A percentile compares a stretch with the other conserved stretches of the same genome.
Evolutionary conservation across 1,140 invertebrate genomes (phyloP).

Genomic region (Drosophila pachea): DNA sequence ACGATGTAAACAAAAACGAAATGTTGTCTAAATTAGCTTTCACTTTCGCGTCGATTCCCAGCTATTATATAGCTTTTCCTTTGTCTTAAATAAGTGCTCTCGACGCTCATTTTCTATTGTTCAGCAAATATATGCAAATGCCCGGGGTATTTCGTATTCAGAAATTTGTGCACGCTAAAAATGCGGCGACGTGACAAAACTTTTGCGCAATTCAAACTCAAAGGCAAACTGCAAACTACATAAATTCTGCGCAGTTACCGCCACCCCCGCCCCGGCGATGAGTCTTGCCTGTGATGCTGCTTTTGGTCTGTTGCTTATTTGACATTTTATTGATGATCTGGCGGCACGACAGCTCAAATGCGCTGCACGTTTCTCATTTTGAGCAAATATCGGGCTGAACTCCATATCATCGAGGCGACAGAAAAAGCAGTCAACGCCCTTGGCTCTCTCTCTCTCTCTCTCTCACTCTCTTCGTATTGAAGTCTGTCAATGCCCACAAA

Average conservation of each 20-base stretch:
- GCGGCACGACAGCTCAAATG: slow-evolving; percentile 51
- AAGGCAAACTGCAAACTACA: slow-evolving; percentile 70
- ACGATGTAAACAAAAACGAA: slow-evolving; percentile 16
- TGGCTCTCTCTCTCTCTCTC: slow-evolving; percentile 2
- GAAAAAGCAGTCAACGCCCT: slow-evolving; percentile 36
- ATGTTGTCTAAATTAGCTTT: slow-evolving; percentile 33
- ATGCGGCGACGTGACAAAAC: slow-evolving; percentile 61
- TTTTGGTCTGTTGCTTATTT: slow-evolving; percentile 51
- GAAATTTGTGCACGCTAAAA: slow-evolving; percentile 36
- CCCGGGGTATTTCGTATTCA: slow-evolving; percentile 23
- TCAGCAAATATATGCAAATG: slow-evolving; percentile 3
- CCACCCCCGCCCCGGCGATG: slow-evolving; percentile 17
- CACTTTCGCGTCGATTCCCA: slow-evolving; percentile 35
- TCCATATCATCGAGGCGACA: slow-evolving; percentile 16
- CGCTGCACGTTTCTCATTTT: slow-evolving; percentile 72
- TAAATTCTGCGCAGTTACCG: slow-evolving; percentile 62
- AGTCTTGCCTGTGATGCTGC: slow-evolving; percentile 28
- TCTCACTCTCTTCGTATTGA: too few species aligned
- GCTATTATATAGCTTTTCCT: slow-evolving; percentile 25
- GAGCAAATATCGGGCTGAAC: slow-evolving; percentile 53
- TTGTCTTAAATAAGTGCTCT: slow-evolving; percentile 11
- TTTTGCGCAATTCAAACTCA: slow-evolving; percentile 48
- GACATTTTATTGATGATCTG: slow-evolving; percentile 72
- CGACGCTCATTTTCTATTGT: slow-evolving; percentile 17
- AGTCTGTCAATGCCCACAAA: slow-evolving; percentile 23